Evolutionary conservation across 2,888 invertebrate genomes (phyloP), one percentile per base, ranked within the genome.

Genomic region (Ectemnius continuus): DNA sequence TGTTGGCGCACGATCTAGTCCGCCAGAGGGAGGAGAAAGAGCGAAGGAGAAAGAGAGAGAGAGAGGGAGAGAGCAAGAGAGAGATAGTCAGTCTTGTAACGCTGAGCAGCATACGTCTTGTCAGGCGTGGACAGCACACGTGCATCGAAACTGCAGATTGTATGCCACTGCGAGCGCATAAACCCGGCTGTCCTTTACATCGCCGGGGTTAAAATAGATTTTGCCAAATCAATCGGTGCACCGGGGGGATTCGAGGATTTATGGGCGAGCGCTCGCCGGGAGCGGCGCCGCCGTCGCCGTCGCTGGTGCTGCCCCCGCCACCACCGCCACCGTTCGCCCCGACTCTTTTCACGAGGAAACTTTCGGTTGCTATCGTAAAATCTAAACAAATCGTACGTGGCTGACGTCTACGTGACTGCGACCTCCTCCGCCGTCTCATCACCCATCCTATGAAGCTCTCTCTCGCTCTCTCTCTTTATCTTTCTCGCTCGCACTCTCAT

Each of bases 151-250:
- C 60, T 70, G 66, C 70, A 73, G 71, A 77, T 75, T 73, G 69
- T 62, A 59, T 62, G 48, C 60, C 65, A 57, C 8, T 36, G 36
- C 36, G 36, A 36, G 60, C 75, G 61, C 68, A 66, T 76, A 77
- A 79, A 75, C 58, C 69, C 28, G 23, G 36, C 6, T 36, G 36
- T 36, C 36, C 59, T 63, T 63, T 64, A 62, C 48, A 36, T 47
- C 6, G 13, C 4, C 52, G 16, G 48, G 48, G 45, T 60, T 77
- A 52, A 71, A 81, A 78, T 80, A 68, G 82, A 80, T 78, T 82
- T 76, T 67, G 72, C 71, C 78, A 65, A 78, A 80, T 78, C 78
- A 73, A 73, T 82, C 70, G 66, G 57, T 47, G 52, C 52, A 52
- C 16, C 57, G 18, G 36, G 36, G 36, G 36, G 36, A 36, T 2